A percentile compares a stretch with the other conserved stretches of the same genome.
Evolutionary conservation across 2,888 invertebrate species (phyloP).

Genomic region (Ligdia adustata): DNA sequence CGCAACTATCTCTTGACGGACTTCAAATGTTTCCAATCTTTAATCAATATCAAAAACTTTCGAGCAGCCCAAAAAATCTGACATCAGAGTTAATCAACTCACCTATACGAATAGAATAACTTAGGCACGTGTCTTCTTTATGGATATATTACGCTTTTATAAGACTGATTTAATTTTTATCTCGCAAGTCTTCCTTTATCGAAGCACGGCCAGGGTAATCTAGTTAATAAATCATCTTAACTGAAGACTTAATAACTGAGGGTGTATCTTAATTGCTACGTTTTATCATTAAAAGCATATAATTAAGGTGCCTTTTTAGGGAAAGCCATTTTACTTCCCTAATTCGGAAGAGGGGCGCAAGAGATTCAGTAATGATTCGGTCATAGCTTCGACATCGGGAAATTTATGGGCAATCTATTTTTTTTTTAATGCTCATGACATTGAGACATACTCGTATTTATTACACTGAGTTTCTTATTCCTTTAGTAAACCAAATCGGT

Average conservation of each 20-base stretch:
- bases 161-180: neutral
- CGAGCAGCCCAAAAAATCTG: too few relatives aligned
- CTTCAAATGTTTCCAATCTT: too few relatives aligned
- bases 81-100: too few relatives aligned
- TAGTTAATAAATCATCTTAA: conserved; percentile 47
- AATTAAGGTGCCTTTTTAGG: conserved; percentile 23
- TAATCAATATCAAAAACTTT: too few relatives aligned
- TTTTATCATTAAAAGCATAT: conserved; percentile 39
- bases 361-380: neutral
- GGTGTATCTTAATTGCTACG: conserved; percentile 44
- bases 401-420: neutral
- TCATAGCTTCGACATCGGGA: neutral
- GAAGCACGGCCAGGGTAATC: conserved; percentile 16
- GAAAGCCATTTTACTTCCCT: conserved; percentile 12
- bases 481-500: too few relatives aligned
- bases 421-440: neutral
- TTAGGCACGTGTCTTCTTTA: too few relatives aligned
- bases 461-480: too few relatives aligned
- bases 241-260: conserved; percentile 28
- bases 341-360: conserved; percentile 13
- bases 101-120: too few relatives aligned
- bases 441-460: too few relatives aligned
- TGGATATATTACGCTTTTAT: too few relatives aligned
- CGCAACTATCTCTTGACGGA: too few relatives aligned
- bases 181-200: conserved; percentile 3